A percentile compares a stretch with the other conserved stretches of the same genome.
Evolutionary conservation across 2,888 invertebrate genomes (phyloP).

Genomic region (Cyaniris semiargus): DNA sequence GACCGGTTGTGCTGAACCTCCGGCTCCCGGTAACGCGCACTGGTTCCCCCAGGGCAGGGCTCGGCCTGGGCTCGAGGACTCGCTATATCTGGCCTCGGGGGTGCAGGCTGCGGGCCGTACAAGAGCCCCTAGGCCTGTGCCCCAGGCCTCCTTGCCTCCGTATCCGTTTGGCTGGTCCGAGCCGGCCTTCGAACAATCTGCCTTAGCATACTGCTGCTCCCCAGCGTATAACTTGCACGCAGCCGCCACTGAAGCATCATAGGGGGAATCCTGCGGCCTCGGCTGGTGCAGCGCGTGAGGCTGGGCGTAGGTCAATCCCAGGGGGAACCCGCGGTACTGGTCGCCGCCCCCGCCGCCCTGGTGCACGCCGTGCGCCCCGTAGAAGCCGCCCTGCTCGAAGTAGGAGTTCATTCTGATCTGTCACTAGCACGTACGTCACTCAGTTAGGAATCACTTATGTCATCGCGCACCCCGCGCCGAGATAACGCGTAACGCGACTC

Average conservation of each 20-base stretch:
- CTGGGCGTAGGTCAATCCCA: constrained; percentile 92
- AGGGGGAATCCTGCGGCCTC: constrained; percentile 94
- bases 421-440: constrained; percentile 74
- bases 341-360: constrained; percentile 87
- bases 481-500: constrained; percentile 78
- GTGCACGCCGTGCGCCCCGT: constrained; percentile 92
- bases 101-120: constrained; percentile 94
- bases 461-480: constrained; percentile 74
- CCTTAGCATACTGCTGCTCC: constrained; percentile 84
- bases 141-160: constrained; percentile 86
- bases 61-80: constrained; percentile 89
- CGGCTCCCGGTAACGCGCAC: constrained; percentile 91
- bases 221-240: constrained; percentile 91
- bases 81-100: constrained; percentile 92
- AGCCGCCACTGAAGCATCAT: constrained; percentile 93
- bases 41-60: constrained; percentile 93
- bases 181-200: constrained; percentile 88
- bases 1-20: constrained; percentile 90
- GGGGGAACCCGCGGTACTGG: constrained; percentile 92
- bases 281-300: constrained; percentile 89
- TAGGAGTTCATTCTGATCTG: constrained; percentile 93
- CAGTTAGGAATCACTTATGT: constrained; percentile 73
- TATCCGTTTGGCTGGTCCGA: constrained; percentile 84
- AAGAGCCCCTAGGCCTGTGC: constrained; percentile 83
- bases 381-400: constrained; percentile 97